phyloP scores from a whole-genome alignment of 2,888 invertebrate genomes.

The Hermaeophaga mercurialis region DNA sequence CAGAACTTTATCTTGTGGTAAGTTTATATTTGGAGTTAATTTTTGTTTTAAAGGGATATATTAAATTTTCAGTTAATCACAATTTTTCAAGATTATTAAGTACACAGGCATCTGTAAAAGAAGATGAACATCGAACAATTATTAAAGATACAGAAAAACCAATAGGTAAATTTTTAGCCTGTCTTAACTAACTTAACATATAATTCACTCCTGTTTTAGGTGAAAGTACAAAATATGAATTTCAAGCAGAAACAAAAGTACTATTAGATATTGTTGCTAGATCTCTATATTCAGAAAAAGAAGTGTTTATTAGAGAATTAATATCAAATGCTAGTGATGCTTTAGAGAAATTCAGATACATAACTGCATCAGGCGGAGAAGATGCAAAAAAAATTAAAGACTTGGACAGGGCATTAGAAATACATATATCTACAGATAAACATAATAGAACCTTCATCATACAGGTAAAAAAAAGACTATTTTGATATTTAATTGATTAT shows the following conservation, averaged over 20 bases:
- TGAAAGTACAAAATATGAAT: slow-evolving; percentile 76
- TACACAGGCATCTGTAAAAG: slow-evolving; percentile 51
- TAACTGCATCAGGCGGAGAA: slow-evolving; percentile 64
- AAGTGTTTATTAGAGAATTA: slow-evolving; percentile 94
- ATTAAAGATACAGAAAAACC: slow-evolving; percentile 67
- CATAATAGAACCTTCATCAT: slow-evolving; percentile 82
- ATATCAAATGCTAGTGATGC: slow-evolving; percentile 98
- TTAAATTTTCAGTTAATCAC: slow-evolving; percentile 22
- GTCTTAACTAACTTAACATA: slow-evolving; percentile 3
- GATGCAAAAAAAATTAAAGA: slow-evolving; percentile 59
- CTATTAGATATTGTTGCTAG: slow-evolving; percentile 95
- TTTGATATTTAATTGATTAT: slow-evolving; percentile 2
- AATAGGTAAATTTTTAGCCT: slow-evolving; percentile 55
- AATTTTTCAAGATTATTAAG: slow-evolving; percentile 32
- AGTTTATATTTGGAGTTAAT: slow-evolving; percentile 27
- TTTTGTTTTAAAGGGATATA: slow-evolving; percentile 12
- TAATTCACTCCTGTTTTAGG: slow-evolving; percentile 52
- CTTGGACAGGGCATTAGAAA: slow-evolving; percentile 76
- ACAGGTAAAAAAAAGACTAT: slow-evolving; percentile 65
- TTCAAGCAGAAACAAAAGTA: slow-evolving; percentile 96
- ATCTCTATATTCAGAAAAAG: slow-evolving; percentile 96
- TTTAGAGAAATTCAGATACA: slow-evolving; percentile 89
- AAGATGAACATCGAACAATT: slow-evolving; percentile 63
- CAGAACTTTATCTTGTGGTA: slow-evolving; percentile 23
- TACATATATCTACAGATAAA: slow-evolving; percentile 88